Percentiles rank a stretch among this genome's conserved stretches.
These are phyloP conservation scores for Parthenolecanium corni DNA, from an alignment of 2,888 invertebrate species.

Conservation along the genomic window DNA sequence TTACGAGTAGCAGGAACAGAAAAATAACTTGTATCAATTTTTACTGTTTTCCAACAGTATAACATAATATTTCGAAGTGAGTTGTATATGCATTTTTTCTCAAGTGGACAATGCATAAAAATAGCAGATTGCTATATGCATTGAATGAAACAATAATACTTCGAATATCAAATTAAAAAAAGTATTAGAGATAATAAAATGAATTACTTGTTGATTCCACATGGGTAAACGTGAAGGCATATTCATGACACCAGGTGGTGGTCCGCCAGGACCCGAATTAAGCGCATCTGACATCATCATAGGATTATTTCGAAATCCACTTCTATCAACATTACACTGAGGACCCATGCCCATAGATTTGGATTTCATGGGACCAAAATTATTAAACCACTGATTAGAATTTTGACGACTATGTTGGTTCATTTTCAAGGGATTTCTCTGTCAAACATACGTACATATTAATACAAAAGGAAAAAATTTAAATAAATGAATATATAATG, in stretches of 20 bases:
- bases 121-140: too few relatives aligned
- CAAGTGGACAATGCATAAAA: too few relatives aligned
- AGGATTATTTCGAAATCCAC: constrained; percentile 39
- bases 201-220: constrained; percentile 32
- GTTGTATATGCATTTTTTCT: too few relatives aligned
- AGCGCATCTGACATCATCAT: constrained; percentile 23
- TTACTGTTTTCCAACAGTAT: too few relatives aligned
- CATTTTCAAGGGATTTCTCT: constrained; percentile 83
- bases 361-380: constrained; percentile 43
- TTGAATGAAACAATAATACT: too few relatives aligned
- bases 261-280: constrained; percentile 19
- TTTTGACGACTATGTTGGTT: constrained; percentile 76
- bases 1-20: too few relatives aligned
- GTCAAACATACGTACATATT: constrained; percentile 38
- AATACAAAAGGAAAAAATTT: background rate
- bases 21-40: too few relatives aligned
- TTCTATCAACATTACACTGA: constrained; percentile 15
- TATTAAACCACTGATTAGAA: constrained; percentile 68
- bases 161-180: too few relatives aligned
- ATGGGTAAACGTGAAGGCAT: constrained; percentile 32
- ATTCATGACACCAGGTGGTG: constrained; percentile 29
- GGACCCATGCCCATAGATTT: constrained; percentile 40
- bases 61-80: too few relatives aligned
- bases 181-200: too few relatives aligned
- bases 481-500: too few relatives aligned